Evolutionary conservation across 2,888 invertebrate genomes (phyloP), one percentile per base, ranked within the genome.

Genomic region (Lampropteryx suffumata): DNA sequence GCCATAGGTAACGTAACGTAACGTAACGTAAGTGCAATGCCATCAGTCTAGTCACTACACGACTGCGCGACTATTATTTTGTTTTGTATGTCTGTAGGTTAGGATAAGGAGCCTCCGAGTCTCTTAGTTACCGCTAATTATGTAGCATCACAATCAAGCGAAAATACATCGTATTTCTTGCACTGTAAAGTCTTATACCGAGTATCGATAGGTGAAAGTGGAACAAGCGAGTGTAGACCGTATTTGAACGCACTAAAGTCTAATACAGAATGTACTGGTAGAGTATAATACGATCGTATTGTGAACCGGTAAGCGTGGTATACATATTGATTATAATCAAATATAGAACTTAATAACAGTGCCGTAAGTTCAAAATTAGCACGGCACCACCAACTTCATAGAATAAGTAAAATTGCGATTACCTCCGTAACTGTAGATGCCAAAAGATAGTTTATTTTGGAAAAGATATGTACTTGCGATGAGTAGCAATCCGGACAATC

Each of bases 1-100:
- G 46, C 42, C 46, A 21, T 42, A 37, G 51, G 2, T 48, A 30
- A 39, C 28, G 9, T 42, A 17, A n/a, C n/a, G n/a, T n/a, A 3
- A 17, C 17, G 17, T 17, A 33, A 36, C 33, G 12, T 46, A 43
- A 51, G 46, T 44, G 51, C 49, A 48, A 49, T 36, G 59, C 59
- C 59, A 59, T 57, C 47, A 43, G 39, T 59, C 59, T 59, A 59
- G 59, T 59, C 59, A 59, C 32, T 50, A 44, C 54, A 37, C 35
- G 46, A 50, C 55, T 37, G 10, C 40, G 48, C 48, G 36, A 55
- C 34, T 59, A 49, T 56, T 53, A 48, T 48, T 50, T 32, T 11
- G 24, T 45, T 39, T 24, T 27, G 49, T 50, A 50, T 32, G 44
- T 53, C 47, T 44, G 48, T 53, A 48, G 47, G 46, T 47, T 52